Evolutionary conservation across 2,888 invertebrate species (phyloP).

Genomic region (Gerris lacustris): DNA sequence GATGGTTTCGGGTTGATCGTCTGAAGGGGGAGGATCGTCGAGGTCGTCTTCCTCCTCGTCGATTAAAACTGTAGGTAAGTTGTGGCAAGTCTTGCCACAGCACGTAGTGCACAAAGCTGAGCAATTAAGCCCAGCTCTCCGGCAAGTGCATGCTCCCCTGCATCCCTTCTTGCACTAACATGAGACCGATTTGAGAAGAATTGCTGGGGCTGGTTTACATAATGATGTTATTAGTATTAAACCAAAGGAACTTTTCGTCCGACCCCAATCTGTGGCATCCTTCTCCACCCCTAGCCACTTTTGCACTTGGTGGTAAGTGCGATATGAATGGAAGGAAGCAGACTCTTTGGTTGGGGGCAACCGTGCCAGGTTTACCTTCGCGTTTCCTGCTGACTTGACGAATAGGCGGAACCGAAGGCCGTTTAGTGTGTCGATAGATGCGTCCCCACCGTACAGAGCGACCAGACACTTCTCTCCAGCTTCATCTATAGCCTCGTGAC

Average conservation of each 20-base stretch:
- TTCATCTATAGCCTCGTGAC: no score
- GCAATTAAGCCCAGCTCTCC: constrained; percentile 4
- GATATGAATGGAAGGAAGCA: constrained; percentile 12
- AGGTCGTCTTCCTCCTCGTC: constrained; percentile 6
- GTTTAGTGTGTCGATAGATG: background rate
- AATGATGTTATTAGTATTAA: constrained; percentile 8
- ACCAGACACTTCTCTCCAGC: no score
- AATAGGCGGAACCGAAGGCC: constrained; percentile 1
- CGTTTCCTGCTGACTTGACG: constrained; percentile 9
- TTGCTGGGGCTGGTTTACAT: constrained; percentile 8
- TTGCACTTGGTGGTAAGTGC: constrained; percentile 12
- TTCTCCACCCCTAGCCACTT: constrained; percentile 13
- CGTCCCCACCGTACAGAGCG: background rate
- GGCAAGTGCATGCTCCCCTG: constrained; percentile 11
- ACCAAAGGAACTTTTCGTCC: constrained; percentile 13
- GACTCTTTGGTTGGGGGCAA: constrained; percentile 13
- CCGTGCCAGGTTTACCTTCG: constrained; percentile 14
- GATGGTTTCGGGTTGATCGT: no score
- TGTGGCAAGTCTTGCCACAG: background rate
- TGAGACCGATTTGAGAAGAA: background rate
- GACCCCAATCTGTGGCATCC: constrained; percentile 10
- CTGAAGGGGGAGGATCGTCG: background rate
- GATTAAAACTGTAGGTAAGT: background rate
- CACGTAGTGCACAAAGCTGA: constrained; percentile 9
- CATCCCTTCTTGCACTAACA: background rate